A percentile compares a stretch with the other conserved stretches of the same genome.
Evolutionary conservation across 2,888 invertebrate species (phyloP).

Genomic region (Tetragonula carbonaria): DNA sequence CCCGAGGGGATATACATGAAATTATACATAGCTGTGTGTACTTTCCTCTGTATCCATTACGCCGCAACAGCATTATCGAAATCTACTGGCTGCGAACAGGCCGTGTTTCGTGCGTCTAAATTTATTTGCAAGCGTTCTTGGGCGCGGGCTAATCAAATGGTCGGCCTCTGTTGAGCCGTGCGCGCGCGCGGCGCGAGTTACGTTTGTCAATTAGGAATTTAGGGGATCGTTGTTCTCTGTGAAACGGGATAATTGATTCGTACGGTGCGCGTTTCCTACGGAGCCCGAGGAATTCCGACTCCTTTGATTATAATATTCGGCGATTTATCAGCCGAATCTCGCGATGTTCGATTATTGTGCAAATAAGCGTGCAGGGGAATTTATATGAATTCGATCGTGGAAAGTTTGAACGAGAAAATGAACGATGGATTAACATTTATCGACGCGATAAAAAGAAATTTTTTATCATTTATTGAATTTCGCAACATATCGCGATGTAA

Average conservation of each 20-base stretch:
- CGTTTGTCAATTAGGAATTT: conserved; percentile 38
- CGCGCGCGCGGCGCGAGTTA: not conserved
- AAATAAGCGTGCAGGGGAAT: not conserved
- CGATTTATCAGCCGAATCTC: not conserved
- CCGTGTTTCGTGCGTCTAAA: conserved; percentile 17
- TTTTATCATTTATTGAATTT: too few species aligned
- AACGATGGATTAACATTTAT: too few species aligned
- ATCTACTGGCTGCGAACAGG: conserved; percentile 19
- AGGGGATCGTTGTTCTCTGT: not conserved
- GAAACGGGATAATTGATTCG: conserved; percentile 42
- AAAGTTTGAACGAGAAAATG: too few species aligned
- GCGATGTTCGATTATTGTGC: not conserved
- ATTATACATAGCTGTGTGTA: conserved; percentile 41
- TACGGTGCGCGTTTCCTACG: not conserved
- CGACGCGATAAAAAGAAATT: too few species aligned
- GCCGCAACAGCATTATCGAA: not conserved
- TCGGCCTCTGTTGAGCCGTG: not conserved
- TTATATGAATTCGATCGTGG: too few species aligned
- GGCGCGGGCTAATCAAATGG: conserved; percentile 33
- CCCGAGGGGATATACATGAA: conserved; percentile 40
- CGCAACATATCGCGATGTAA: too few species aligned
- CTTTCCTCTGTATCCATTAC: not conserved
- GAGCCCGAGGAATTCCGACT: conserved; percentile 18
- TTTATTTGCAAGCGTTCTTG: conserved; percentile 47
- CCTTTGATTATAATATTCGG: not conserved